These are phyloP conservation scores for Coendou prehensilis DNA, from an alignment of 2,797 vertebrate genomes.

Conservation along the genomic window DNA sequence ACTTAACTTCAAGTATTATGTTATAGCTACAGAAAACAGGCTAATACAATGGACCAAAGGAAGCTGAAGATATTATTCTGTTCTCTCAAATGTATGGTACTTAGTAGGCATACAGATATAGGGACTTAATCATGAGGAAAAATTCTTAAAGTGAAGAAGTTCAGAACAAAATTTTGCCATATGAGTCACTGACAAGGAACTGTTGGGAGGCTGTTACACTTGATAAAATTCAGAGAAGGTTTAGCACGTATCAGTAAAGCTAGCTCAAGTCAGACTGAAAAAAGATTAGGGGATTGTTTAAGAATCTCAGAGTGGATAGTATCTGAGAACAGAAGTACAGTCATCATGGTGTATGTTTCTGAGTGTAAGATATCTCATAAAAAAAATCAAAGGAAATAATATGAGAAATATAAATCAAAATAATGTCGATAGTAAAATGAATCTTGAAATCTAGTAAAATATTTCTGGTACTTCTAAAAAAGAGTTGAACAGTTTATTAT, in stretches of 20 bases:
- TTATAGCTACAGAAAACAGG: not conserved
- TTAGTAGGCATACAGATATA: not conserved
- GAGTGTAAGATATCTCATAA: not conserved
- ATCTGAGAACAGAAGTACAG: not conserved
- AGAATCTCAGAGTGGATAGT: not conserved
- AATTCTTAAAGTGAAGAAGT: not conserved
- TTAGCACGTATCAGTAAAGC: not conserved
- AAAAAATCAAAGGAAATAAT: not conserved
- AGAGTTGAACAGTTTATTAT: not conserved
- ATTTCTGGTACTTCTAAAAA: not conserved
- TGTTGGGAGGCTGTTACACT: not conserved
- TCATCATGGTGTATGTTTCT: not conserved
- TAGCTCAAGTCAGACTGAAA: not conserved
- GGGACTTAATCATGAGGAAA: not conserved
- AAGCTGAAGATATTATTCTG: not conserved
- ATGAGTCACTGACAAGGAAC: not conserved
- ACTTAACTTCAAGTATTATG: not conserved
- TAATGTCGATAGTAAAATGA: not conserved
- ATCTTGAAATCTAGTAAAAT: not conserved
- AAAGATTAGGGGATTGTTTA: not conserved
- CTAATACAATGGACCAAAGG: not conserved
- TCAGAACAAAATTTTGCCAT: not conserved
- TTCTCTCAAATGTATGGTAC: not conserved
- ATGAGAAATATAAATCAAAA: not conserved
- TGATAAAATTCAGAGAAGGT: not conserved